A percentile compares a stretch with the other conserved stretches of the same genome.
Conservation (phyloP, 2,888 invertebrate genomes). For the Parthenolecanium corni region DNA sequence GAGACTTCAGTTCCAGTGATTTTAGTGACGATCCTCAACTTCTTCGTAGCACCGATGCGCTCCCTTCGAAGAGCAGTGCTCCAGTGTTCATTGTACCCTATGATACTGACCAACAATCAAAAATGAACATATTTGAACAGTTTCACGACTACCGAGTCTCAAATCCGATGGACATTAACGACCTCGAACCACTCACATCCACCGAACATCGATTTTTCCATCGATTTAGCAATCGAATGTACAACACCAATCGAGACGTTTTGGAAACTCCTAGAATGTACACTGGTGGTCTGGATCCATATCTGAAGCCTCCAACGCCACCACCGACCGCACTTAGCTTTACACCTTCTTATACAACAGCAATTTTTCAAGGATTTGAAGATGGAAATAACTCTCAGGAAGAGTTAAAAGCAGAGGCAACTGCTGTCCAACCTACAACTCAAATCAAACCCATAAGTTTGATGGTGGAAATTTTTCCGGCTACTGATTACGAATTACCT, state of each 20-base stretch:
- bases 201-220: neutral
- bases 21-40: too few relatives aligned
- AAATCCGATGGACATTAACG: slow-evolving; percentile 10
- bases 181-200: neutral
- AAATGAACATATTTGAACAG: neutral
- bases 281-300: slow-evolving; percentile 8
- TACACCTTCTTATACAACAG: slow-evolving; percentile 15
- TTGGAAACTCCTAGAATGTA: neutral
- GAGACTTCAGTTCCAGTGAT: too few relatives aligned
- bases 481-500: slow-evolving; percentile 11
- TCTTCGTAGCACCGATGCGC: too few relatives aligned
- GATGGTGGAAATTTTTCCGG: slow-evolving; percentile 23
- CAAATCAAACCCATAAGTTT: slow-evolving; percentile 16
- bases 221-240: slow-evolving; percentile 19
- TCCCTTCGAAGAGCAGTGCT: neutral
- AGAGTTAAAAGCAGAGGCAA: slow-evolving; percentile 9
- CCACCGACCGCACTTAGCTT: slow-evolving; percentile 12
- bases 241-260: neutral
- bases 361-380: neutral
- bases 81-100: neutral
- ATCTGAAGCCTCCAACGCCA: slow-evolving; percentile 15
- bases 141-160: slow-evolving; percentile 6
- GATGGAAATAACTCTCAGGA: neutral
- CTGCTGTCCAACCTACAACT: neutral
- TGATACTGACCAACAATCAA: neutral